These are phyloP conservation scores for Sitta europaea DNA, from an alignment of 2,113 vertebrate species.

Conservation along the genomic window DNA sequence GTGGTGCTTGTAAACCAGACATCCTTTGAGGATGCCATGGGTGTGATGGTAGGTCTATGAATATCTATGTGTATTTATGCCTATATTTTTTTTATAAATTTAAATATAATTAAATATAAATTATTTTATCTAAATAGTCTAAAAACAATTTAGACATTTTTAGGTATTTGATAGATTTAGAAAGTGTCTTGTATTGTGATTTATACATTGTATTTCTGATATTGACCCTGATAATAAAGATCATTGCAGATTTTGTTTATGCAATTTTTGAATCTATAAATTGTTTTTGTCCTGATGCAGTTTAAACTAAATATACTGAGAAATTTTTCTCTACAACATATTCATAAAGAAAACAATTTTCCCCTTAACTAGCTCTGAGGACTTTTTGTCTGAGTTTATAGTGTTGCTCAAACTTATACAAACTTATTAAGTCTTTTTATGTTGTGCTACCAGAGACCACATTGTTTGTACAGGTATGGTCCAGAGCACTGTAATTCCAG, in stretches of 20 bases:
- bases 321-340: neutral
- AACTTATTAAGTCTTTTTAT: neutral
- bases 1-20: neutral
- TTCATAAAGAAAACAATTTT: too few relatives aligned
- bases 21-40: neutral
- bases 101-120: too few relatives aligned
- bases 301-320: neutral
- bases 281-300: neutral
- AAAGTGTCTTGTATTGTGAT: neutral
- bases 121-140: too few relatives aligned
- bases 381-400: neutral
- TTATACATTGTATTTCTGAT: neutral
- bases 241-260: neutral
- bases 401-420: neutral
- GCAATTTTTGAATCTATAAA: neutral
- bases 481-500: neutral
- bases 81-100: too few relatives aligned
- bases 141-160: neutral
- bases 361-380: neutral
- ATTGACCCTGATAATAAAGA: neutral
- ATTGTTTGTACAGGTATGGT: neutral
- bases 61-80: neutral
- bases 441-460: neutral
- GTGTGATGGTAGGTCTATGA: neutral
- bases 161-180: neutral